Percentiles rank a stretch among this genome's conserved stretches.
Evolutionary conservation across 35 echinoderm and acorn worm genomes (phyloP).

Genomic region (Ophioderma brevispina): DNA sequence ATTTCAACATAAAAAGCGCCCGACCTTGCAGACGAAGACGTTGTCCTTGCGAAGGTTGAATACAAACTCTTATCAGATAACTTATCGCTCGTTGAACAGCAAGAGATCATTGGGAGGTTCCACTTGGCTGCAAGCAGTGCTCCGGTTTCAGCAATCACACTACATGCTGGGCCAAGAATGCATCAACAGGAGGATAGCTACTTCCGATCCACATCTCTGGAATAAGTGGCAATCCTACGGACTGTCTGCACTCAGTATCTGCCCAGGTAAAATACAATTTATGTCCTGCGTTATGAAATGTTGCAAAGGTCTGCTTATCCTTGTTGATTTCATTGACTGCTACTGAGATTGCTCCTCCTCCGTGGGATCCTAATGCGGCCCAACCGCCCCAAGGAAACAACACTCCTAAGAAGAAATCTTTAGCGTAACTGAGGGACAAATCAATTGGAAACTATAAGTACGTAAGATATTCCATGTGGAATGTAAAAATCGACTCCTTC

Average conservation of each 20-base stretch:
- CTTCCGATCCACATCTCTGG: constrained; percentile 49
- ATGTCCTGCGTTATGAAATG: constrained; percentile 24
- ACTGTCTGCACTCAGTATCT: constrained; percentile 59
- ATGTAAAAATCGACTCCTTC: too few relatives aligned
- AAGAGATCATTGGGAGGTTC: constrained; percentile 71
- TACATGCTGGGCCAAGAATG: constrained; percentile 64
- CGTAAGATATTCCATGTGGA: too few relatives aligned
- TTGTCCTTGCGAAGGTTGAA: constrained; percentile 58
- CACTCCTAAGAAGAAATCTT: constrained; percentile 10
- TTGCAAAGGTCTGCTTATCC: neutral
- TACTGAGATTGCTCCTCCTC: constrained; percentile 21
- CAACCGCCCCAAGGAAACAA: constrained; percentile 58
- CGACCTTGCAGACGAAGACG: too few relatives aligned
- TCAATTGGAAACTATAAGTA: too few relatives aligned
- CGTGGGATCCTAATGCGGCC: neutral
- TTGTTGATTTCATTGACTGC: constrained; percentile 63
- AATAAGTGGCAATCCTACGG: constrained; percentile 9
- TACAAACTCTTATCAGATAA: constrained; percentile 66
- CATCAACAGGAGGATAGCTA: constrained; percentile 33
- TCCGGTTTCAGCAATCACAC: constrained; percentile 64
- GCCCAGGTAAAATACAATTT: constrained; percentile 50
- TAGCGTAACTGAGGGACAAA: too few relatives aligned
- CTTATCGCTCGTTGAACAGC: constrained; percentile 38
- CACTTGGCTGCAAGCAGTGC: constrained; percentile 60
- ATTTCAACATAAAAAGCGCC: too few relatives aligned